Percentiles rank a stretch among this genome's conserved stretches.
These are phyloP conservation scores for Agrotis clavis DNA, from an alignment of 2,888 invertebrate genomes.

Conservation along the genomic window DNA sequence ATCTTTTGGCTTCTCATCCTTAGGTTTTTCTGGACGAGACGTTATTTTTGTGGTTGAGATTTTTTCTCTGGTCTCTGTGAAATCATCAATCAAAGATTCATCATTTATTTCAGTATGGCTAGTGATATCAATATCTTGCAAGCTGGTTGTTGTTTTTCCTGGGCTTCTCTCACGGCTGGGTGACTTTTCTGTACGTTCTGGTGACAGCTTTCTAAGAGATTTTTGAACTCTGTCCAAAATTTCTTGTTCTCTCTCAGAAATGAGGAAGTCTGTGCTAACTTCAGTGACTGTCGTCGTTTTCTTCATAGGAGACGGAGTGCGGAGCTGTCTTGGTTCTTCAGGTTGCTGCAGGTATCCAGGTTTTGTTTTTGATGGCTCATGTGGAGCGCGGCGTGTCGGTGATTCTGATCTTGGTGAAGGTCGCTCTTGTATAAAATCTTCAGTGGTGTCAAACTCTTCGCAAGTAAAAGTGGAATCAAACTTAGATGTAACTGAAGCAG, in stretches of 20 bases:
- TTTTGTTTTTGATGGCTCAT: slow-evolving; percentile 41
- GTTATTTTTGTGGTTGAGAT: slow-evolving; percentile 55
- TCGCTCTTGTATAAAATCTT: slow-evolving; percentile 32
- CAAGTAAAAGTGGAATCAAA: slow-evolving; percentile 57
- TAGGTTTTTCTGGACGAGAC: slow-evolving; percentile 54
- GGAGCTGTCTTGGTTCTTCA: slow-evolving; percentile 65
- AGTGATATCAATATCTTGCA: slow-evolving; percentile 76
- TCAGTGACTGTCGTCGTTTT: slow-evolving; percentile 67
- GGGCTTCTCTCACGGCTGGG: slow-evolving; percentile 79
- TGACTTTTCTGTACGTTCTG: slow-evolving; percentile 78
- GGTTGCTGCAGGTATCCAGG: slow-evolving; percentile 51
- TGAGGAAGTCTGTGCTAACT: slow-evolving; percentile 74
- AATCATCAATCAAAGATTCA: slow-evolving; percentile 53
- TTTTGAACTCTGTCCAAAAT: slow-evolving; percentile 83
- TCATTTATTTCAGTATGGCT: slow-evolving; percentile 56
- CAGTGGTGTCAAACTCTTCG: slow-evolving; percentile 53
- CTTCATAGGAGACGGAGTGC: slow-evolving; percentile 74
- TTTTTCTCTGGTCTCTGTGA: slow-evolving; percentile 61
- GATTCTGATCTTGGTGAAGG: slow-evolving; percentile 54
- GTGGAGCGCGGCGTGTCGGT: slow-evolving; percentile 45
- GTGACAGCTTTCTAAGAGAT: slow-evolving; percentile 84
- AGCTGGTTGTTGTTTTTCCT: slow-evolving; percentile 75
- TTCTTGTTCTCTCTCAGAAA: slow-evolving; percentile 83
- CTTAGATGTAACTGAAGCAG: slow-evolving; percentile 55
- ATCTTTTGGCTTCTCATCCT: slow-evolving; percentile 71